Evolutionary conservation across 2,113 vertebrate species (phyloP), one percentile per base, ranked within the genome.

Genomic region (Neomonachus schauinslandi): DNA sequence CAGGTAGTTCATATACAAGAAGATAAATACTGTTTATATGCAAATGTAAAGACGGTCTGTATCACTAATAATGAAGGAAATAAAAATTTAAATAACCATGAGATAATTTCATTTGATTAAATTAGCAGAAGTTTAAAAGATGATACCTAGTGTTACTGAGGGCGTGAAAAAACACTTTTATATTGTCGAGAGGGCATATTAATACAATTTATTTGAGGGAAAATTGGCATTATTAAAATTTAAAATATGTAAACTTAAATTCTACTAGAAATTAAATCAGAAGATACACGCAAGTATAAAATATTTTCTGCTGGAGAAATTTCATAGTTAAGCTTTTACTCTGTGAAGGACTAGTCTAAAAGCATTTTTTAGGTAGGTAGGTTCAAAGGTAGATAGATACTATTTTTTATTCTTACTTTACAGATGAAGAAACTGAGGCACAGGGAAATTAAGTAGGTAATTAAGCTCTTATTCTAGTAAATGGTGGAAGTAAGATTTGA

Each of bases 281-380:
- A 74, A 79, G 49, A 65, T 74, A 61, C 26, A 79, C 4, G 5
- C 7, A 79, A 36, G 12, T 88, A 87, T 59, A 95, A 90, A 31
- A 83, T 61, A 28, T 65, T 95, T 91, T 95, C 22, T 63, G 9
- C 7, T 84, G 80, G 59, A 72, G 33, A 18, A 94, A 81, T 89
- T 94, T 95, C 7, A 65, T 72, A 88, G 24, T 77, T 90, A 69
- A 86, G 12, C 26, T 94, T 91, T 94, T 91, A 59, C 16, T 71
- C 28, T 92, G 8, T 92, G 61, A 74, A 59, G 36, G 15, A 31
- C 12, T 92, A 26, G 36, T 82, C 31, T 88, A 77, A 84, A 42
- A 59, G 15, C 33, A 57, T 76, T 86, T 49, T 84, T 89, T 26
- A 57, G 16, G 21, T 74, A 53, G 18, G 5, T 39, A 57, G 7